A percentile compares a stretch with the other conserved stretches of the same genome.
Evolutionary conservation across 1,140 invertebrate species (phyloP).

Genomic region (Diabrotica virgifera): DNA sequence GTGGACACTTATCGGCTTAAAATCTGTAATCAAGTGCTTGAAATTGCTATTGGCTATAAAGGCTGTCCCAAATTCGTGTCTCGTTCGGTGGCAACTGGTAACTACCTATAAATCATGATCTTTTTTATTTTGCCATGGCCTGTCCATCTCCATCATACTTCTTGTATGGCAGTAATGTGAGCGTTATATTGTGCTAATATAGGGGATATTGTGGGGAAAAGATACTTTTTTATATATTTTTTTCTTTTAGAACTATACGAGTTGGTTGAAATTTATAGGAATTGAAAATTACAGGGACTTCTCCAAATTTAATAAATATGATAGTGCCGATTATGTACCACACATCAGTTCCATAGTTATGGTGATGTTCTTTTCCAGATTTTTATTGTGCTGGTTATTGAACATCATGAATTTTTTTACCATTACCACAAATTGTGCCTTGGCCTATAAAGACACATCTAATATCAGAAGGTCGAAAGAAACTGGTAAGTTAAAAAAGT

Average conservation of each 20-base stretch:
- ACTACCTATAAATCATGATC: too few species aligned
- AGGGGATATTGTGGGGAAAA: too few species aligned
- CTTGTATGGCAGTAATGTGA: too few species aligned
- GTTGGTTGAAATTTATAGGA: constrained; percentile 34
- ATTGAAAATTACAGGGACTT: constrained; percentile 29
- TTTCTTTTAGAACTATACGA: constrained; percentile 28
- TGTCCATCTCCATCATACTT: too few species aligned
- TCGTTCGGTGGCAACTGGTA: too few species aligned
- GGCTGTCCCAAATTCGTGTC: too few species aligned
- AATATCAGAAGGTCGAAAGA: background rate
- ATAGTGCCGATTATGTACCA: constrained; percentile 17
- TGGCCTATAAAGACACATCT: background rate
- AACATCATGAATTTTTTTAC: constrained; percentile 27
- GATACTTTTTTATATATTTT: too few species aligned
- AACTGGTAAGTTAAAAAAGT: background rate
- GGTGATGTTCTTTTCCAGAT: constrained; percentile 17
- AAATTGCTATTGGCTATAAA: too few species aligned
- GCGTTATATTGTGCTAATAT: too few species aligned
- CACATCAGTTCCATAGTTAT: constrained; percentile 15
- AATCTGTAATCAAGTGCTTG: too few species aligned
- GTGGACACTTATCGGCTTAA: too few species aligned
- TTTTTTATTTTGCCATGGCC: too few species aligned
- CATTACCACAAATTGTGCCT: background rate
- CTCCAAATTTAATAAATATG: constrained; percentile 14
- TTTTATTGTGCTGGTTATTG: constrained; percentile 24